phyloP scores from a whole-genome alignment of 2,113 vertebrate species.

The Falcunculus frontatus region DNA sequence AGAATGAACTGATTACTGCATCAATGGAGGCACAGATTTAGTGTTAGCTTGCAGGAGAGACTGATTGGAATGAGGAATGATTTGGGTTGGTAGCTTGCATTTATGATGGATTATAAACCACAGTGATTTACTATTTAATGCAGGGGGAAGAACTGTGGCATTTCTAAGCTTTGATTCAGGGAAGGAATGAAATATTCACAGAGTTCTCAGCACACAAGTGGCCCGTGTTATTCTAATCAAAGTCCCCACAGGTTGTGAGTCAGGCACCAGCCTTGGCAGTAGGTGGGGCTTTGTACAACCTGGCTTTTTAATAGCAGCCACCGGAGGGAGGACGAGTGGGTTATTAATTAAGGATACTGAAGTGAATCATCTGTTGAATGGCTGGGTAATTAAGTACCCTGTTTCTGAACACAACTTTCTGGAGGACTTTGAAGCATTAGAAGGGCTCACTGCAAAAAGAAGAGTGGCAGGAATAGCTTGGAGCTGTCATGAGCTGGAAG shows the following conservation, averaged over 20 bases:
- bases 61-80: not conserved
- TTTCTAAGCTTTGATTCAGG: not conserved
- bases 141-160: not conserved
- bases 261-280: not conserved
- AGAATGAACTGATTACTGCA: not conserved
- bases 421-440: not conserved
- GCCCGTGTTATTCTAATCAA: not conserved
- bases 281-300: not conserved
- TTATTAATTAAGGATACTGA: not conserved
- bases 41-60: not conserved
- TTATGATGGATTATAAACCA: conserved; percentile 6
- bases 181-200: not conserved
- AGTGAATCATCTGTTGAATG: not conserved
- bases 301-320: not conserved
- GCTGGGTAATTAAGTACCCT: not conserved
- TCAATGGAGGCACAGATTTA: not conserved
- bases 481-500: not conserved
- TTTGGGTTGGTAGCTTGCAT: not conserved
- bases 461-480: not conserved
- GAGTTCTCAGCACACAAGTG: not conserved
- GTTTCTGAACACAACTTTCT: not conserved
- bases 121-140: not conserved
- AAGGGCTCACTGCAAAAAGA: not conserved
- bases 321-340: not conserved
- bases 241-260: not conserved